Evolutionary conservation across 2,113 vertebrate species (phyloP), one percentile per base, ranked within the genome.

Genomic region (Apodemus speciosus): DNA sequence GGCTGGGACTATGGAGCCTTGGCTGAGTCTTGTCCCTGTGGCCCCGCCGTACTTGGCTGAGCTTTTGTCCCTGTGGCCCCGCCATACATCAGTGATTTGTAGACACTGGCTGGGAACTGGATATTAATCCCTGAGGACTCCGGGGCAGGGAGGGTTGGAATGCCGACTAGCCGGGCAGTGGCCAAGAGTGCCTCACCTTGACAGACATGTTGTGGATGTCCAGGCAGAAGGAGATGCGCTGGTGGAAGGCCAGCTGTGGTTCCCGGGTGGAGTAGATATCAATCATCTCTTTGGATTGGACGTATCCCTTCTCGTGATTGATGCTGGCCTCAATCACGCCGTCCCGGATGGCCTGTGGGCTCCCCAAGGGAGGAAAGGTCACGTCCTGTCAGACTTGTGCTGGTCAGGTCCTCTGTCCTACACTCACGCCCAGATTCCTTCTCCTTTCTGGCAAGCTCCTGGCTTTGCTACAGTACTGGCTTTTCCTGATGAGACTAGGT

Each of bases 161-260:
- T 18, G 69, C 40, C 10, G 73, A 56, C 25, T 1, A 1, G 30
- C 3, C 6, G 18, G 8, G 18, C 60, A 8, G 43, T 23, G 30
- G 69, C 10, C 71, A 0, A 7, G 0, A 3, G 1, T 23, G 0
- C 1, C 97, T 92, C 97, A 99, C 99, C 99, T 99, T 99, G 92
- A 99, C 99, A 0, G 99, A 99, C 99, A 99, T 99, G 98, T 99
- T 99, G 98, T 99, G 99, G 93, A 99, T 99, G 96, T 99, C 99
- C 21, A 99, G 98, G 95, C 99, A 99, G 98, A 99, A 99, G 92
- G 99, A 99, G 98, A 99, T 99, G 83, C 99, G 98, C 98, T 99
- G 99, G 97, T 99, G 99, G 90, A 99, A 99, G 2, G 99, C 99
- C 64, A 99, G 98, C 98, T 99, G 99, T 20, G 99, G 99, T 97